Evolutionary conservation across 2,113 vertebrate species (phyloP).

Genomic region (Lampris megalopsis): DNA sequence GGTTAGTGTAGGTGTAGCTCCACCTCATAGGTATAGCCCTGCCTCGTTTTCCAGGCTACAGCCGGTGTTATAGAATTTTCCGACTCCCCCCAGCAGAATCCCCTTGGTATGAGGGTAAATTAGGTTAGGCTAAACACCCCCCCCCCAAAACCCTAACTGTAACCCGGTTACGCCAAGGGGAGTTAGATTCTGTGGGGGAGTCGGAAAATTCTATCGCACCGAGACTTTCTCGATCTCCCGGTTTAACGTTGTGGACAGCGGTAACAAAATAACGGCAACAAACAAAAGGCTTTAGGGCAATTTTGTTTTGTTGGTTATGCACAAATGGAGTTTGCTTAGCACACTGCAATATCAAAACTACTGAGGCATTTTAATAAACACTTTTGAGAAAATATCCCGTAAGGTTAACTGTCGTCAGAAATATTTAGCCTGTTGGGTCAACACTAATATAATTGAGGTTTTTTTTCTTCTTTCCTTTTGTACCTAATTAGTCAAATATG

Average conservation of each 20-base stretch:
- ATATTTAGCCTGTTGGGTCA: slow-evolving; percentile 31
- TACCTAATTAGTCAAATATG: slow-evolving; percentile 45
- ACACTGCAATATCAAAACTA: slow-evolving; percentile 7
- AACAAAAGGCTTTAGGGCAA: slow-evolving; percentile 38
- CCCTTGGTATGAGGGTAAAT: no score
- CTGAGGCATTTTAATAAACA: slow-evolving; percentile 5
- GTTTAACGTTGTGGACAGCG: slow-evolving; percentile 63
- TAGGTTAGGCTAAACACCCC: no score
- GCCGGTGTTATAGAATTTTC: no score
- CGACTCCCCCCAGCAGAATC: no score
- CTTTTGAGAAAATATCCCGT: slow-evolving; percentile 34
- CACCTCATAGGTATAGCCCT: no score
- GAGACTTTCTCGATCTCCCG: not conserved
- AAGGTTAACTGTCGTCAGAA: slow-evolving; percentile 26
- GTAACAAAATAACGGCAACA: slow-evolving; percentile 49
- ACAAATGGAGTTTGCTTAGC: slow-evolving; percentile 34
- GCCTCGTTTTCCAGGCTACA: no score
- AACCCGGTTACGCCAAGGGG: no score
- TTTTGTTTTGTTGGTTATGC: slow-evolving; percentile 47
- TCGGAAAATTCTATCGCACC: no score
- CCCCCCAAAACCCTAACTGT: no score
- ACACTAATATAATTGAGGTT: slow-evolving; percentile 11
- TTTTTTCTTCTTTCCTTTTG: not conserved
- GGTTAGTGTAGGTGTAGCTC: no score
- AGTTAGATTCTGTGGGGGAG: no score